Evolutionary conservation across 2,113 vertebrate species (phyloP), one percentile per base, ranked within the genome.

Genomic region (Cyprinodon tularosa): DNA sequence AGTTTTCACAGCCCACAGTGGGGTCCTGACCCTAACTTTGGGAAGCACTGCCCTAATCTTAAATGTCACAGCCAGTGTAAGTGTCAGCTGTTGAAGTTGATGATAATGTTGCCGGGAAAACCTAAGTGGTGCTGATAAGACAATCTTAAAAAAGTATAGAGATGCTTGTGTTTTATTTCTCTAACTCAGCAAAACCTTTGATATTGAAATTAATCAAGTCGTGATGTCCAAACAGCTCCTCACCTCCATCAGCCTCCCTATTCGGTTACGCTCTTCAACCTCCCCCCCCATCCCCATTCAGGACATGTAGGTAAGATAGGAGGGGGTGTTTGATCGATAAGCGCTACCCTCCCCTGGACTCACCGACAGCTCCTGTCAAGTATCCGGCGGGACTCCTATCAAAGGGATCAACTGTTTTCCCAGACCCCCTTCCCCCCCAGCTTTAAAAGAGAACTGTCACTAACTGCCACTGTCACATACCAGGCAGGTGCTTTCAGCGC

Each of bases 221-320:
- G 1, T n/a, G 20, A 57, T 57, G 70, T 74, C 53, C 48, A 22
- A 63, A 67, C 73, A 38, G 7, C 48, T 45, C 29, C 48, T 10
- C 38, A 39, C 50, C 36, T 7, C 36, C 62, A 15, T 71, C 59
- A 61, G 11, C 17, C 57, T 15, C 8, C 3, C 4, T 22, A 71
- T 75, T 77, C 82, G 14, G 20, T 57, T 57, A 9, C 50, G 50
- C 66, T 37, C 11, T 80, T 73, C 72, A 68, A 17, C 48, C 80
- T 66, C 66, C 68, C 73, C 83, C 66, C 59, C 69, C 63, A 40
- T 29, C 38, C 68, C 75, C 61, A 53, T 77, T 77, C 62, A 77
- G 92, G 92, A 94, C 90, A 83, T 94, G 94, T 96, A 84, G 93
- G 96, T 93, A 95, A 95, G 94, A 95, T 90, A 93, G 89, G 76